These are phyloP conservation scores for Sphinx pinastri DNA, from an alignment of 2,888 invertebrate species.

Conservation along the genomic window DNA sequence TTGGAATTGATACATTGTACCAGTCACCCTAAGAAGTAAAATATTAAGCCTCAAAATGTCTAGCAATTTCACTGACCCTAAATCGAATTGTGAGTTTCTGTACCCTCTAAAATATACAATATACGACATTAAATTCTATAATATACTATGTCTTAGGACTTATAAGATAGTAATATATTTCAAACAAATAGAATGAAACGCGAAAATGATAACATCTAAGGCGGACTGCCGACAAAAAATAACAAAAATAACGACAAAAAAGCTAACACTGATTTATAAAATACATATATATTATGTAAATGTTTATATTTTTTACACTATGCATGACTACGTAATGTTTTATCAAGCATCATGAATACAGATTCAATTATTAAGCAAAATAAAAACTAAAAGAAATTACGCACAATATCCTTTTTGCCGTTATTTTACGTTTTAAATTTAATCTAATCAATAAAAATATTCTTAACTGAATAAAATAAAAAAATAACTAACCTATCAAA, in stretches of 20 bases:
- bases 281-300: not conserved
- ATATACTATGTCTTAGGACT: not conserved
- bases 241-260: conserved; percentile 26
- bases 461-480: no score
- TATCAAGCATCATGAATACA: no score
- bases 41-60: no score
- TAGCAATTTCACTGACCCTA: no score
- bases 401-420: not conserved
- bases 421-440: not conserved
- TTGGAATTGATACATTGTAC: no score
- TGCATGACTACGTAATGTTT: no score
- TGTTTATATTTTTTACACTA: not conserved
- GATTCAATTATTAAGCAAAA: no score
- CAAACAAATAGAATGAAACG: not conserved
- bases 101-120: conserved; percentile 10
- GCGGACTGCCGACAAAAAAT: conserved; percentile 63
- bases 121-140: conserved; percentile 4
- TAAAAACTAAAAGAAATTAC: no score
- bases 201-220: conserved; percentile 35
- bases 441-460: not conserved
- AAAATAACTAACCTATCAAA: conserved; percentile 23
- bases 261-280: conserved; percentile 30
- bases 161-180: no score
- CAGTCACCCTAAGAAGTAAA: no score
- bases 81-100: not conserved